Percentiles rank a stretch among this genome's conserved stretches.
phyloP scores from a whole-genome alignment of 1,140 invertebrate species.

The Hylyphantes graminicola region DNA sequence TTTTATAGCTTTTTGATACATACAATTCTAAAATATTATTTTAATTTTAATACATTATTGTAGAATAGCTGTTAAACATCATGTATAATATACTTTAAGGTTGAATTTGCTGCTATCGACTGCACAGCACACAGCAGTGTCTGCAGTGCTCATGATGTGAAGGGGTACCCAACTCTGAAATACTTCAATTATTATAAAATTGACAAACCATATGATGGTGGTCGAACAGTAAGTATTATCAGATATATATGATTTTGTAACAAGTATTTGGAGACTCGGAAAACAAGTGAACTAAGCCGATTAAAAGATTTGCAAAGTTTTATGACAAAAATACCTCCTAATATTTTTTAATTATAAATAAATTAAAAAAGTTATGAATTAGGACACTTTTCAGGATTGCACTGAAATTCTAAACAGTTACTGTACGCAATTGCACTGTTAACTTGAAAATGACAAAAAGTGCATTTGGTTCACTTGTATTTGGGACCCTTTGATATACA shows the following conservation, averaged over 20 bases:
- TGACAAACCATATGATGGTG: conserved; percentile 77
- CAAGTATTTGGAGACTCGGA: neutral
- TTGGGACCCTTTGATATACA: too few species aligned
- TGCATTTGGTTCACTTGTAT: too few species aligned
- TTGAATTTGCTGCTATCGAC: conserved; percentile 85
- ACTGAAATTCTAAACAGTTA: too few species aligned
- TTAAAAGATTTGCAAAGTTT: neutral
- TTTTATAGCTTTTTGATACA: neutral
- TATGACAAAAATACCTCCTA: neutral
- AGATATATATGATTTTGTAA: conserved; percentile 54
- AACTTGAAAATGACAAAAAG: too few species aligned
- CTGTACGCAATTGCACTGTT: too few species aligned
- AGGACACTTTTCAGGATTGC: too few species aligned
- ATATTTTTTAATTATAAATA: neutral
- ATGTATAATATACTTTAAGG: conserved; percentile 66
- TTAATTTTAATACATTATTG: neutral
- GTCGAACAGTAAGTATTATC: conserved; percentile 74
- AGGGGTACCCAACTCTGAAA: conserved; percentile 87
- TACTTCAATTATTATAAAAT: conserved; percentile 88
- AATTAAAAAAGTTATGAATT: too few species aligned
- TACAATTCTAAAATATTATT: neutral
- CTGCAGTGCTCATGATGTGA: conserved; percentile 79
- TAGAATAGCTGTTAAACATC: neutral
- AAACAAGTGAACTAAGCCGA: neutral
- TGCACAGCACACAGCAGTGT: conserved; percentile 77